phyloP scores from a whole-genome alignment of 2,797 vertebrate species.

The Onychomys arenicola region DNA sequence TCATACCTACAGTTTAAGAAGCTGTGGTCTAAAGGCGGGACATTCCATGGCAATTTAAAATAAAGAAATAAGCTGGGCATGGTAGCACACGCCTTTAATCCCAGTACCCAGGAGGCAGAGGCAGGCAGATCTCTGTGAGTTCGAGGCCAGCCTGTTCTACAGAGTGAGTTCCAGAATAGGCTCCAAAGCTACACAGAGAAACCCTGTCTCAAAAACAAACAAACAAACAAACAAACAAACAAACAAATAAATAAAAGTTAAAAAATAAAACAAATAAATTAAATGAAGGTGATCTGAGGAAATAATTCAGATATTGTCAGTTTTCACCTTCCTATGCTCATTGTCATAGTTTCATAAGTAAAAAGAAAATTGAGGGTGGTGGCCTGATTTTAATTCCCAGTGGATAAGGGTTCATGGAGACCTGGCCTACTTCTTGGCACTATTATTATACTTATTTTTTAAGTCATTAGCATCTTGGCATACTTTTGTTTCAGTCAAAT shows the following conservation, averaged over 20 bases:
- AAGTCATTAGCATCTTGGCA: constrained; percentile 40
- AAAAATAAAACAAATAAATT: neutral
- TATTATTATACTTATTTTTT: constrained; percentile 28
- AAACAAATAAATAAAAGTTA: too few species aligned
- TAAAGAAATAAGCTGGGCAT: neutral
- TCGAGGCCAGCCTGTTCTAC: too few species aligned
- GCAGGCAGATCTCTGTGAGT: too few species aligned
- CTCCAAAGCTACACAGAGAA: too few species aligned
- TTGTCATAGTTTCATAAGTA: neutral
- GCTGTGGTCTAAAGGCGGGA: neutral
- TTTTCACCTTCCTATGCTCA: neutral
- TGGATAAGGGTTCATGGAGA: neutral
- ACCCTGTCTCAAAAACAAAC: too few species aligned
- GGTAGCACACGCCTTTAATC: too few species aligned
- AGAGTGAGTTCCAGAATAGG: too few species aligned
- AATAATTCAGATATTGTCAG: neutral
- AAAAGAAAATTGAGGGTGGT: neutral
- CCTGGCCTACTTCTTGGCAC: constrained; percentile 57
- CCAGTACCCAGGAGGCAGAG: too few species aligned
- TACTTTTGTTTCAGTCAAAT: neutral
- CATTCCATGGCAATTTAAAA: neutral
- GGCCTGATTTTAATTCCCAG: constrained; percentile 39
- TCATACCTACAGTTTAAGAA: neutral
- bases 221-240: too few species aligned
- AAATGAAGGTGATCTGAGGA: neutral